Evolutionary conservation across 1,140 invertebrate genomes (phyloP).

Genomic region (Panagrolaimus sp.): DNA sequence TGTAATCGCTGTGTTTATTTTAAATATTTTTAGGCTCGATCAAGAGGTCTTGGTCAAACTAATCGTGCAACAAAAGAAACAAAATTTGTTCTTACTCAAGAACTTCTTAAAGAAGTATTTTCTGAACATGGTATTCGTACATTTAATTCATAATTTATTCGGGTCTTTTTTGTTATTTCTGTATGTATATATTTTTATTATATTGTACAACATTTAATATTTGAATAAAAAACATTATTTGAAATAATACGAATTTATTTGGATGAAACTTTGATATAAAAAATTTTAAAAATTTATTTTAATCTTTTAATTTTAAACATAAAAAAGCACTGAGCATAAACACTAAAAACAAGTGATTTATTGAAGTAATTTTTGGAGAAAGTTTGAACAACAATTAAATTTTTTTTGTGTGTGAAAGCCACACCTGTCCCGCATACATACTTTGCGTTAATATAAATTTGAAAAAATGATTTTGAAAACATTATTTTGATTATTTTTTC

Average conservation of each 20-base stretch:
- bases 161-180: too few relatives aligned
- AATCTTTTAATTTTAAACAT: too few relatives aligned
- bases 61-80: slow-evolving; percentile 9
- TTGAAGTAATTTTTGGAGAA: slow-evolving; percentile 11
- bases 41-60: not conserved
- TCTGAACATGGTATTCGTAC: not conserved
- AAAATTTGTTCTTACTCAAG: not conserved
- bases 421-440: slow-evolving; percentile 5
- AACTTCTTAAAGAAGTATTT: not conserved
- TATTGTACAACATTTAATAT: too few relatives aligned
- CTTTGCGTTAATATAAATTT: not conserved
- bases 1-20: not conserved
- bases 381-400: not conserved
- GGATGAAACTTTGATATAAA: too few relatives aligned
- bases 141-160: too few relatives aligned
- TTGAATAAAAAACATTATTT: too few relatives aligned
- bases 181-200: too few relatives aligned
- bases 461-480: not conserved
- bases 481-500: not conserved
- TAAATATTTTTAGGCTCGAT: not conserved
- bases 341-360: slow-evolving; percentile 8
- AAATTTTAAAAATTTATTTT: too few relatives aligned
- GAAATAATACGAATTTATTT: too few relatives aligned
- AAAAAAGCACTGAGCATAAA: slow-evolving; percentile 7
- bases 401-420: not conserved